Evolutionary conservation across 2,113 vertebrate genomes (phyloP).

Genomic region (Zosterops borbonicus): DNA sequence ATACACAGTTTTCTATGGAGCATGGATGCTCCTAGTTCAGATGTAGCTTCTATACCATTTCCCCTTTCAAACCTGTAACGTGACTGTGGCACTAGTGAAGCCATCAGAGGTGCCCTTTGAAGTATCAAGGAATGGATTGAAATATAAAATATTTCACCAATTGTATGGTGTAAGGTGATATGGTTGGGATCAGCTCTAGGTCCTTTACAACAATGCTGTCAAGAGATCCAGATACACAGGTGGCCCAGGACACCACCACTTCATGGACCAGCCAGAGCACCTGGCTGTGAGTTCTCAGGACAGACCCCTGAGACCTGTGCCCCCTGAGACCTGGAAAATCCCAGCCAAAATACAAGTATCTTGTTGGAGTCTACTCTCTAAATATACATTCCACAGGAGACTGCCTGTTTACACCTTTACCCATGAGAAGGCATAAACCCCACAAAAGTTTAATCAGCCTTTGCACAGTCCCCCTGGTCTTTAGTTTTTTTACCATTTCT

Average conservation of each 20-base stretch:
- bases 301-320: not conserved
- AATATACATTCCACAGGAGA: not conserved
- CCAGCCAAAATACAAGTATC: not conserved
- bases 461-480: not conserved
- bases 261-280: not conserved
- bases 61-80: not conserved
- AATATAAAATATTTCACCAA: not conserved
- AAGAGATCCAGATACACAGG: not conserved
- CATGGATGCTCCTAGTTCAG: not conserved
- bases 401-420: not conserved
- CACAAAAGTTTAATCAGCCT: not conserved
- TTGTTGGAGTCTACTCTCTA: not conserved
- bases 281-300: not conserved
- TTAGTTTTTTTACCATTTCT: not conserved
- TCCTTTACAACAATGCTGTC: not conserved
- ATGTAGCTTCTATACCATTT: not conserved
- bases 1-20: not conserved
- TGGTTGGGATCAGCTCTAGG: not conserved
- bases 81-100: not conserved
- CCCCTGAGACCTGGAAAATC: not conserved
- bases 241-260: not conserved
- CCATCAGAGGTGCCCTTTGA: not conserved
- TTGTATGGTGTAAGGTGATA: not conserved
- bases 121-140: not conserved
- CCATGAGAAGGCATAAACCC: not conserved